Evolutionary conservation across 2,113 vertebrate genomes (phyloP).

Genomic region (Odocoileus hemionus): DNA sequence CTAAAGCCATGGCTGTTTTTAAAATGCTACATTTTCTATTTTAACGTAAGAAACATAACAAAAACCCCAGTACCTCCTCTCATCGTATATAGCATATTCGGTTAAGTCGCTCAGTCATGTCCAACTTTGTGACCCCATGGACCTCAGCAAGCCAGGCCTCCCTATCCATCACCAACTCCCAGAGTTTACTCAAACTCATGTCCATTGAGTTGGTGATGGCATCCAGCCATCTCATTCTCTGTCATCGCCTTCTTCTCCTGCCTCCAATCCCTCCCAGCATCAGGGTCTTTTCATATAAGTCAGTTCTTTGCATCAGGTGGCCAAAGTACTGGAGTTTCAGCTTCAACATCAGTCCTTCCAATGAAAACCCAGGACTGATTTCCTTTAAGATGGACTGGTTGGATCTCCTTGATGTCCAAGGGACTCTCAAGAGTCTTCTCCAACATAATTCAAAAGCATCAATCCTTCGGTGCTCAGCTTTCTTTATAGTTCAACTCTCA

Average conservation of each 20-base stretch:
- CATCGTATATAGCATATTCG: not conserved
- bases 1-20: not conserved
- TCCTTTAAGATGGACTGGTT: too few species aligned
- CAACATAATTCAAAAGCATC: too few species aligned
- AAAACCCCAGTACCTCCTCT: not conserved
- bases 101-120: not conserved
- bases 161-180: not conserved
- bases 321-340: too few species aligned
- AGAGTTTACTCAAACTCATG: not conserved
- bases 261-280: not conserved
- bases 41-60: not conserved
- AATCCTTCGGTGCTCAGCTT: too few species aligned
- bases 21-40: not conserved
- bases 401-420: too few species aligned
- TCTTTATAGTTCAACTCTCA: too few species aligned
- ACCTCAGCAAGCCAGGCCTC: not conserved
- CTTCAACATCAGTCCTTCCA: too few species aligned
- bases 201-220: not conserved
- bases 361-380: too few species aligned
- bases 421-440: too few species aligned
- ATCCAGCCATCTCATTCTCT: not conserved
- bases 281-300: not conserved
- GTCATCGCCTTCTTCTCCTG: accelerated
- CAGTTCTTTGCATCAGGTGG: not conserved
- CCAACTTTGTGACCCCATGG: not conserved